A percentile compares a stretch with the other conserved stretches of the same genome.
These are phyloP conservation scores for Xylocampa areola DNA, from an alignment of 2,888 invertebrate genomes.

Conservation along the genomic window DNA sequence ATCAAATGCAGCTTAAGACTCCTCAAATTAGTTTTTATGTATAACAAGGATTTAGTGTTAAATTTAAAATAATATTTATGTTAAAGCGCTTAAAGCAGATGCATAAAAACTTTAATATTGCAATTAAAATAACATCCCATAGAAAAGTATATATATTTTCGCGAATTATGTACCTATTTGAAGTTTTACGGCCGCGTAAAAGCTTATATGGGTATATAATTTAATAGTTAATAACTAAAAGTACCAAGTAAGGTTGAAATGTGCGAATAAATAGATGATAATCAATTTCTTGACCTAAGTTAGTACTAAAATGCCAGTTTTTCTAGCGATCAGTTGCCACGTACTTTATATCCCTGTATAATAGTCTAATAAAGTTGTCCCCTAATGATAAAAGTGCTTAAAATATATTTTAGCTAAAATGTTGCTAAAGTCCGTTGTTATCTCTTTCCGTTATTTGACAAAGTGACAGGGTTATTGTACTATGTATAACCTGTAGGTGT, in stretches of 20 bases:
- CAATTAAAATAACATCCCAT: slow-evolving; percentile 24
- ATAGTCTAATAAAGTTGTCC: too few relatives aligned
- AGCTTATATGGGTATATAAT: slow-evolving; percentile 1
- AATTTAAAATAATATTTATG: slow-evolving; percentile 60
- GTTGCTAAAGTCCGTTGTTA: too few relatives aligned
- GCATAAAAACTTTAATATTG: slow-evolving; percentile 48
- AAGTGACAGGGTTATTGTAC: too few relatives aligned
- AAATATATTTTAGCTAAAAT: too few relatives aligned
- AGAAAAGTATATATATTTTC: slow-evolving; percentile 12
- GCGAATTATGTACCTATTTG: background rate
- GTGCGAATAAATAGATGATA: slow-evolving; percentile 20
- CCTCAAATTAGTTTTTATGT: slow-evolving; percentile 55
- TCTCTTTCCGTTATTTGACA: too few relatives aligned
- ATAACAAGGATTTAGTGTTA: slow-evolving; percentile 49
- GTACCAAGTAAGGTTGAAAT: slow-evolving; percentile 1
- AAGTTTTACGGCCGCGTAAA: background rate
- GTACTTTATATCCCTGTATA: background rate
- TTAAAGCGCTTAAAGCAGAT: slow-evolving; percentile 49
- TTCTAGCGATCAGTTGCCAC: too few relatives aligned
- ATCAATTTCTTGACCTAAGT: slow-evolving; percentile 10
- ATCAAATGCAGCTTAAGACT: slow-evolving; percentile 41
- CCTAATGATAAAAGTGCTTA: too few relatives aligned
- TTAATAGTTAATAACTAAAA: background rate
- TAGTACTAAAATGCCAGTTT: background rate
- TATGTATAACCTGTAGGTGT: too few relatives aligned